Evolutionary conservation across 1,140 invertebrate genomes (phyloP), one percentile per base, ranked within the genome.

Genomic region (Nixonia krombeini): DNA sequence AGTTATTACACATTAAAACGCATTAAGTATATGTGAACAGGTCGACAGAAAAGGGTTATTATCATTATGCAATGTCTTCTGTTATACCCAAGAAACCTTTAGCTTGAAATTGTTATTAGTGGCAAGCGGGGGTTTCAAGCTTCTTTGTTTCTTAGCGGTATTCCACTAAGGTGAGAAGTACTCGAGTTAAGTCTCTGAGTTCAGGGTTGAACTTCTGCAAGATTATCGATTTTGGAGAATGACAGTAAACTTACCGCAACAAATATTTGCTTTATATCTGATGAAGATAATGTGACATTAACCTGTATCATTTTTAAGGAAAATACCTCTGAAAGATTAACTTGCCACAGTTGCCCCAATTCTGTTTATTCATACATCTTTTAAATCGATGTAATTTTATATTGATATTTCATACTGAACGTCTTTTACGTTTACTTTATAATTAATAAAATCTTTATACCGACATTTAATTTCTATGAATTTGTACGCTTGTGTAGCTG

Each of bases 121-220:
- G 64, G 47, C 56, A 45, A 67, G 50, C 41, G 45, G 55, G 50
- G 55, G 55, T 66, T 59, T 66, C 40, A 55, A 66, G 50, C 63
- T 66, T 55, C 62, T 65, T 58, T 65, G 42, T 52, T 47, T 46
- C 40, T 15, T 51, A 9, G 29, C 18, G 40, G 37, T 51, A 26
- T 46, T 50, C 49, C 35, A 12, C 31, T 57, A 57, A 57, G 37
- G 38, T 49, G 53, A 49, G 28, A 50, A 56, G 45, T 49, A 42
- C 52, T 46, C 16, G 42, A 29, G 21, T 41, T 40, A 15, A 31
- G n/a, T 41, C 23, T 10, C 29, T n/a, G n/a, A 23, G 50, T 51
- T 52, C 29, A 37, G 8, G 13, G 28, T 44, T 44, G 29, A 44
- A 51, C 21, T 42, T 13, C 5, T 42, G 17, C 40, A 2, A 42